phyloP scores from a whole-genome alignment of 2,888 invertebrate species.

The Eudemis profundana region DNA sequence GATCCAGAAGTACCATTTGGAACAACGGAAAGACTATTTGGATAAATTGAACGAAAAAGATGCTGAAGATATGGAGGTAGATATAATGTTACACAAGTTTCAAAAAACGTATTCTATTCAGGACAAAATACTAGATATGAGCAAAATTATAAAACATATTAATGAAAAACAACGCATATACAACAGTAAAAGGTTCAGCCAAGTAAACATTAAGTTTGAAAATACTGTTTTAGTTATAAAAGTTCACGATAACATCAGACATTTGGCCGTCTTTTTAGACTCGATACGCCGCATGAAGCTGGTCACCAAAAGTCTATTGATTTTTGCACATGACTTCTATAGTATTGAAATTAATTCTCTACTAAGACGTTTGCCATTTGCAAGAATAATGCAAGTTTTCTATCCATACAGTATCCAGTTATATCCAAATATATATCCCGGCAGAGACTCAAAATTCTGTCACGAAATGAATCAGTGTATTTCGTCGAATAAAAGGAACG shows the following conservation, averaged over 20 bases:
- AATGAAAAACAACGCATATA: slow-evolving; percentile 55
- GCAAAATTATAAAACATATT: slow-evolving; percentile 49
- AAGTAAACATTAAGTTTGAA: slow-evolving; percentile 21
- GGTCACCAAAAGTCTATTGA: slow-evolving; percentile 55
- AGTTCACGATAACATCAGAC: slow-evolving; percentile 55
- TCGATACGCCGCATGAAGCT: slow-evolving; percentile 54
- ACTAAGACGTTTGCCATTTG: slow-evolving; percentile 47
- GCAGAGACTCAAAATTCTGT: slow-evolving; percentile 24
- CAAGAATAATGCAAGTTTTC: slow-evolving; percentile 60
- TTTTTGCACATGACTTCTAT: slow-evolving; percentile 55
- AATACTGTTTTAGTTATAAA: slow-evolving; percentile 57
- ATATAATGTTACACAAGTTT: slow-evolving; percentile 14
- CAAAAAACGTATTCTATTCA: neutral
- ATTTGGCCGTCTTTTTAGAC: slow-evolving; percentile 54
- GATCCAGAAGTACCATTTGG: neutral
- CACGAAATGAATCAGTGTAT: slow-evolving; percentile 5
- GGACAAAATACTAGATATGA: slow-evolving; percentile 44
- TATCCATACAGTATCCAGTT: slow-evolving; percentile 56
- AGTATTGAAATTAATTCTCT: slow-evolving; percentile 48
- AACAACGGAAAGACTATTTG: neutral
- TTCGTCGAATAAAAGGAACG: slow-evolving; percentile 1
- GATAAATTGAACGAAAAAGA: neutral
- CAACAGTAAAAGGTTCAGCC: slow-evolving; percentile 47
- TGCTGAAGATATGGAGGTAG: slow-evolving; percentile 16
- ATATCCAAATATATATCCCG: slow-evolving; percentile 31